Conservation (phyloP, 2,113 vertebrate species). For the Kryptolebias marmoratus region DNA sequence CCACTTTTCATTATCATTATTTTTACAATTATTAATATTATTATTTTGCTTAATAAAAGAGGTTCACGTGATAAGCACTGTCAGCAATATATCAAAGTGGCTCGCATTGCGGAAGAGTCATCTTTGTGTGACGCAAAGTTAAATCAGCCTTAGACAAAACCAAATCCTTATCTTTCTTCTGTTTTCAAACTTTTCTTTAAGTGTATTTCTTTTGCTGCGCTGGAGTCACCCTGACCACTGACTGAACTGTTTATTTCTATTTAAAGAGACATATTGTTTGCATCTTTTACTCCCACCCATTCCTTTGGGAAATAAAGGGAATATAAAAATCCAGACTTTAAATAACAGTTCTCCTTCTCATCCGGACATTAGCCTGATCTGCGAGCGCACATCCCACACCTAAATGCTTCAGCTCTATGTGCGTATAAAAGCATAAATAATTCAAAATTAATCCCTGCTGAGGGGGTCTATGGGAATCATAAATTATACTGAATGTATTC, state of each 20-base stretch:
- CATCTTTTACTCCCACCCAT: constrained; percentile 80
- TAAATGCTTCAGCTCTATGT: constrained; percentile 97
- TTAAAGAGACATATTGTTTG: constrained; percentile 80
- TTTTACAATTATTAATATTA: not conserved
- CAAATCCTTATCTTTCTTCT: constrained; percentile 18
- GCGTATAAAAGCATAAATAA: constrained; percentile 98
- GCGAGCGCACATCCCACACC: constrained; percentile 94
- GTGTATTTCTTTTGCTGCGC: constrained; percentile 20
- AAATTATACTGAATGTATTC: constrained; percentile 94
- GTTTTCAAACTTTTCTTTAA: constrained; percentile 56
- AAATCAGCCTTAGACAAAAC: constrained; percentile 57
- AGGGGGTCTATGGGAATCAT: constrained; percentile 94
- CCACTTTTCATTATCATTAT: constrained; percentile 26
- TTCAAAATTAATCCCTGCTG: constrained; percentile 99
- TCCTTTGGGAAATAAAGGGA: constrained; percentile 86
- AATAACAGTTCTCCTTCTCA: constrained; percentile 95
- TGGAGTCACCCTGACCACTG: constrained; percentile 63
- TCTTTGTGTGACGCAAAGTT: constrained; percentile 44
- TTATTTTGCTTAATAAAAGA: constrained; percentile 61
- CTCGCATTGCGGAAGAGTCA: constrained; percentile 16
- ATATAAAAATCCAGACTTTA: constrained; percentile 97
- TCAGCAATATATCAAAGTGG: constrained; percentile 62
- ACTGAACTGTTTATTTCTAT: constrained; percentile 70
- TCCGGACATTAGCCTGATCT: constrained; percentile 91
- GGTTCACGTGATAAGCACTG: constrained; percentile 47